Evolutionary conservation across 1,140 invertebrate genomes (phyloP).

Genomic region (Pristionchus pacificus): DNA sequence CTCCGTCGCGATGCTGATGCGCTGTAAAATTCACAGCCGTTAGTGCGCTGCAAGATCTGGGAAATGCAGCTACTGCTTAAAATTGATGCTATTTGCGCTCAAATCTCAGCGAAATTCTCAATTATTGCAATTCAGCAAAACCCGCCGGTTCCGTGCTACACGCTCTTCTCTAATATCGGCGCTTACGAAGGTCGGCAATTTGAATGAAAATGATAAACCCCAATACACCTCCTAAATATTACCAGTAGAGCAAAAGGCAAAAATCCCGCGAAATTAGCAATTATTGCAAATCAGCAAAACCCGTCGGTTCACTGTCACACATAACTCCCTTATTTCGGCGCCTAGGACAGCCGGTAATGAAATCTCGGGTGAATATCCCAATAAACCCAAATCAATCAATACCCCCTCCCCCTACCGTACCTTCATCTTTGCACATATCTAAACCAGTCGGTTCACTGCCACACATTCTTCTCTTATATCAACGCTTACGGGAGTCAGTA

Average conservation of each 20-base stretch:
- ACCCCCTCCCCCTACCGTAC: too few species aligned
- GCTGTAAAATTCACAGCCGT: too few species aligned
- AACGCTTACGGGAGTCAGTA: too few species aligned
- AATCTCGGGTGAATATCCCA: too few species aligned
- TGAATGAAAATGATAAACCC: too few species aligned
- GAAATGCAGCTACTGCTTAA: conserved; percentile 14
- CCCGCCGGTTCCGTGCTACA: not conserved
- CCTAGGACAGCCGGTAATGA: too few species aligned
- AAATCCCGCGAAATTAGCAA: not conserved
- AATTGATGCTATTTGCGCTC: conserved; percentile 27
- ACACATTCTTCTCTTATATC: not conserved
- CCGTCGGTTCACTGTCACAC: not conserved
- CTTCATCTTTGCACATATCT: not conserved
- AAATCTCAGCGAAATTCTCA: not conserved
- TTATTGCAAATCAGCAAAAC: not conserved
- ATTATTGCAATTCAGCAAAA: not conserved
- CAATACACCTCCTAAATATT: too few species aligned
- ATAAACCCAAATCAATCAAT: not conserved
- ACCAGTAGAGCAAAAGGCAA: too few species aligned
- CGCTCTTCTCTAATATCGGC: not conserved
- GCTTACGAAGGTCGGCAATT: too few species aligned
- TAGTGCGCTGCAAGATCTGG: too few species aligned
- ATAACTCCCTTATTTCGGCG: not conserved
- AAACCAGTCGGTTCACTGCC: not conserved
- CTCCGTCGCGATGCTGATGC: too few species aligned